phyloP scores from a whole-genome alignment of 2,113 vertebrate genomes.

The Dromaius novaehollandiae region DNA sequence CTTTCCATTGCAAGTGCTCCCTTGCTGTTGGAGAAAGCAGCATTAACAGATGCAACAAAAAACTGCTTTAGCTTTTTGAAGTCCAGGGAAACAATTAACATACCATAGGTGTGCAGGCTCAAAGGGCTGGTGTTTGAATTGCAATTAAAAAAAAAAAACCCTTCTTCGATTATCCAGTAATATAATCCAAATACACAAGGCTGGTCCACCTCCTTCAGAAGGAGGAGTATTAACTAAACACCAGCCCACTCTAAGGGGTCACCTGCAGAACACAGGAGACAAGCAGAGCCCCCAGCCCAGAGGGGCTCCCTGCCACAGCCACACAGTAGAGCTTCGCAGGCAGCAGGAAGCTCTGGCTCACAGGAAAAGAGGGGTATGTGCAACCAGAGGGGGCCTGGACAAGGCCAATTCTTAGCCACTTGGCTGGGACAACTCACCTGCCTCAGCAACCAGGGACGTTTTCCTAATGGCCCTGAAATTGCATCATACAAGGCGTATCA shows the following conservation, averaged over 20 bases:
- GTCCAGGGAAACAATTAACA: background rate
- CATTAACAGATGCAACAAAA: background rate
- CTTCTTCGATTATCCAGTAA: background rate
- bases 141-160: background rate
- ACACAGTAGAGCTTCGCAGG: background rate
- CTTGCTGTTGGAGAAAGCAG: background rate
- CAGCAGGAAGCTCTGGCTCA: too few species aligned
- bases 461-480: background rate
- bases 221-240: background rate
- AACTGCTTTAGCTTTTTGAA: background rate
- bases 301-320: background rate
- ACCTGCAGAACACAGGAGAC: background rate
- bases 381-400: accelerated
- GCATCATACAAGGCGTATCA: background rate
- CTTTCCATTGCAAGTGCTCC: background rate
- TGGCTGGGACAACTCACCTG: background rate
- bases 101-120: background rate
- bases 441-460: background rate
- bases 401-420: background rate
- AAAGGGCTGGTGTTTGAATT: background rate
- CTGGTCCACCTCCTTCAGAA: background rate
- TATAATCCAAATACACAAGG: accelerated
- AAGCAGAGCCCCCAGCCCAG: background rate
- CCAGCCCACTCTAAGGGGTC: background rate
- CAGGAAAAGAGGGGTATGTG: background rate